Base-by-base conservation (phyloP, 2,113 vertebrate genomes). In the Daphoenositta chrysoptera region DNA sequence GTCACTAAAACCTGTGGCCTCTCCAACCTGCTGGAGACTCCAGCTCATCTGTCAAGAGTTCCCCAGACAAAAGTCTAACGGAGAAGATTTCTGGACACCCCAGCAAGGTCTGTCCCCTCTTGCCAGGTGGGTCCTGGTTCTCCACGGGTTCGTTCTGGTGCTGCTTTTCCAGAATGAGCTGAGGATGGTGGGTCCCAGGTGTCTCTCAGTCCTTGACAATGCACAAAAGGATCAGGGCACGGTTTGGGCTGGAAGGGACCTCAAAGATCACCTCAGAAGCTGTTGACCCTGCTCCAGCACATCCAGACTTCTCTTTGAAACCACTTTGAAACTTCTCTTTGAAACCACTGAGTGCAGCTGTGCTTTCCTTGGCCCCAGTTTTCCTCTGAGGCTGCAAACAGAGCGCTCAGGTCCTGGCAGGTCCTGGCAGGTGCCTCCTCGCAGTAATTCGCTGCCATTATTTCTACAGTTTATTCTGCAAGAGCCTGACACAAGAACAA, bases 131-230 rank as follows among this genome's bases (percentile, higher is more conserved):
- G 6, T 44, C 3, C 27, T 75, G 28, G 4, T 11, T 47, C 68
- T 72, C 35, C 11, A 6, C 1, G 5, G 40, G 24, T 17, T 42
- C 0, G 0, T 77, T 44, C 33, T 35, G 1, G 0, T 35, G n/a
- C 15, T 78, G 2, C 42, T 91, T 79, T 24, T 23, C 47, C 47
- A 63, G 26, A 33, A 15, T 1, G 33, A 65, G 47, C 17, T 57
- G 5, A 53, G 53, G 42, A 11, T 45, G 24, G 30, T 44, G 69
- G 5, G 26, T 58, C 51, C 35, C 51, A 56, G 39, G 57, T 3
- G 26, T 30, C 42, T 65, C 37, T 40, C 24, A 11, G 53, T 11
- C 12, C 53, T 15, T 42, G 44, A 23, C 39, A 54, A 20, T 5
- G 20, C 40, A 68, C 18, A 58, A 16, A 9, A 53, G 28, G 26